Base-by-base conservation (phyloP, 2,113 vertebrate species). In the Eulacestoma nigropectus region DNA sequence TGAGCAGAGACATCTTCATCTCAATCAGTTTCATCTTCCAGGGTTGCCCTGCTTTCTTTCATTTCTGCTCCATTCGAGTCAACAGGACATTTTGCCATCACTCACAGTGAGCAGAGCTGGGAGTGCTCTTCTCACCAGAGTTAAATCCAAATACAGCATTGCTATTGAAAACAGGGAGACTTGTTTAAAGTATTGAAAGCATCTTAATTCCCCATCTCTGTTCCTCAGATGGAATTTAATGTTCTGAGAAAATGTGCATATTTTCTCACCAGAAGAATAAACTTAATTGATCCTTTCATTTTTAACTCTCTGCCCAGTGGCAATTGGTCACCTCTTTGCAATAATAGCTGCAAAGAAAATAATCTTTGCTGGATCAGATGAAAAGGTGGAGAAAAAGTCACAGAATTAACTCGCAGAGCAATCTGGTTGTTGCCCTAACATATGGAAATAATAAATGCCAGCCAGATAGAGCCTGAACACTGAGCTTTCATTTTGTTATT, bases 391-490 rank as follows among this genome's bases (percentile, higher is more conserved):
- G 86, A 95, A 95, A 89, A 70, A 96, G 84, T 93, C 94, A 96
- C 55, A 75, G 95, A 92, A 94, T 94, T 90, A 96, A 90, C 90
- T 94, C 88, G 83, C 77, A 92, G 80, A 95, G 83, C 94, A 92
- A 91, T 93, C 84, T 95, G 90, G 83, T 93, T 96, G 84, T 92
- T 96, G 83, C 95, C 93, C 80, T 94, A 84, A 90, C 97, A 97
- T 96, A 97, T 97, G 97, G 96, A 93, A 96, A 92, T 93, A 95
- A 97, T 97, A 97, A 97, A 52, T 94, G 73, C 93, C 96, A 95
- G 93, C 56, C 92, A 93, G 90, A 96, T 97, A 97, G 84, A 95
- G 53, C n/a, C 79, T 95, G 93, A 96, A 92, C 63, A 49, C 80
- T 70, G 73, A 94, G 80, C 62, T 95, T 96, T 96, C 90, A 73